Evolutionary conservation across 1,140 invertebrate genomes (phyloP).

Genomic region (Rhagoletis pomonella): DNA sequence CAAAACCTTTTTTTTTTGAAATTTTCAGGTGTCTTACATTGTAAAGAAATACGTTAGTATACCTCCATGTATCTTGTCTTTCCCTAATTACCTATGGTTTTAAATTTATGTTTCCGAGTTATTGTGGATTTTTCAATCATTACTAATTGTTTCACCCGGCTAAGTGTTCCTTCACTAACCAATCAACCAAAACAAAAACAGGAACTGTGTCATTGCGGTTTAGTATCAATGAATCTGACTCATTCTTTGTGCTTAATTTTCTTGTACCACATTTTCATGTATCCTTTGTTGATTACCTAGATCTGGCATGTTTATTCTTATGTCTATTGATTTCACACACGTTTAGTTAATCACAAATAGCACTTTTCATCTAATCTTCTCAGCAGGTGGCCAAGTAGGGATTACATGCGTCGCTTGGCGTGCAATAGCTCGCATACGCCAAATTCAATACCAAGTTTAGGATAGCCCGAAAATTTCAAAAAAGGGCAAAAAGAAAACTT

Average conservation of each 20-base stretch:
- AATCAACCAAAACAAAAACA: not conserved
- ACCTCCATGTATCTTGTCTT: constrained; percentile 57
- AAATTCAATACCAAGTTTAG: too few species aligned
- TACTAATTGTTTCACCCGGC: not conserved
- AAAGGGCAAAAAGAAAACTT: too few species aligned
- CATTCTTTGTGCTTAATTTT: constrained; percentile 45
- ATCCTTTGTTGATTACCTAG: constrained; percentile 4
- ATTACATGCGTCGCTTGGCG: too few species aligned
- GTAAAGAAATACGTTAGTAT: constrained; percentile 74
- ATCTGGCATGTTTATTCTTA: constrained; percentile 33
- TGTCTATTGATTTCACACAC: not conserved
- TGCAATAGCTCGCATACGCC: too few species aligned
- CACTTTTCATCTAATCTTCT: too few species aligned
- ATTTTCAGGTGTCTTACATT: constrained; percentile 73
- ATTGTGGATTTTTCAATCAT: not conserved
- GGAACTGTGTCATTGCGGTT: constrained; percentile 48
- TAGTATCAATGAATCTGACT: not conserved
- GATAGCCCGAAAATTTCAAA: too few species aligned
- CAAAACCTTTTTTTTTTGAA: constrained; percentile 18
- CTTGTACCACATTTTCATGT: not conserved
- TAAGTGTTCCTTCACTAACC: not conserved
- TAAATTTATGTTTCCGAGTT: not conserved
- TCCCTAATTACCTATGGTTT: not conserved
- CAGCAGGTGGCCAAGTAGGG: too few species aligned
- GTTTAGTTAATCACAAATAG: not conserved